Evolutionary conservation across 2,888 invertebrate species (phyloP), one percentile per base, ranked within the genome.

Genomic region (Deroplatys truncata): DNA sequence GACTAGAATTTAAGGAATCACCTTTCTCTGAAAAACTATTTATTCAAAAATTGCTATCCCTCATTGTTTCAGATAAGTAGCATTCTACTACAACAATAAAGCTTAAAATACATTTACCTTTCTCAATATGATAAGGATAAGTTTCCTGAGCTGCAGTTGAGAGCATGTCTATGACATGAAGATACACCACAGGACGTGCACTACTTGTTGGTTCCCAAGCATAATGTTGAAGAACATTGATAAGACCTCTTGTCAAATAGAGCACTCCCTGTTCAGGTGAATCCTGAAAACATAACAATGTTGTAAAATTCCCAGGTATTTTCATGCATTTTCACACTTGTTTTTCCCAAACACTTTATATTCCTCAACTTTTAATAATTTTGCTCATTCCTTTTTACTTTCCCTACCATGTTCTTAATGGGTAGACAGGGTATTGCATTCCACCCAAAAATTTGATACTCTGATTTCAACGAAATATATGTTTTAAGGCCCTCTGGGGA

Each of bases 191-290:
- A 84, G 96, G 95, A 91, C 97, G 96, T 2, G 96, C 94, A 15
- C 96, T 95, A 90, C 95, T 96, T 84, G 95, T 95, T 89, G 95
- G 94, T 91, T 96, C 96, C 95, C 97, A 97, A 85, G 95, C 95
- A 92, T 96, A 96, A 91, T 96, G 95, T 92, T 97, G 96, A 91
- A 98, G 94, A 0, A 96, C 96, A 92, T 98, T 98, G 88, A 98
- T 94, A 88, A 99, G 94, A 2, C 97, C 96, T 91, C 97, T 96
- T 90, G 97, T 94, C 90, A 98, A 94, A 93, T 97, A 98, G 20
- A 98, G 94, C 89, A 97, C 97, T 84, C 97, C 98, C 92, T 97
- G 96, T 92, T 98, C 98, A 10, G 98, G 97, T 92, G 97, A 98
- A 92, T 98, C 98, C 97, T 97, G 92, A 83, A 93, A 93, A 49